A percentile compares a stretch with the other conserved stretches of the same genome.
Conservation (phyloP, 2,797 vertebrate genomes). For the Amazonetta brasiliensis region DNA sequence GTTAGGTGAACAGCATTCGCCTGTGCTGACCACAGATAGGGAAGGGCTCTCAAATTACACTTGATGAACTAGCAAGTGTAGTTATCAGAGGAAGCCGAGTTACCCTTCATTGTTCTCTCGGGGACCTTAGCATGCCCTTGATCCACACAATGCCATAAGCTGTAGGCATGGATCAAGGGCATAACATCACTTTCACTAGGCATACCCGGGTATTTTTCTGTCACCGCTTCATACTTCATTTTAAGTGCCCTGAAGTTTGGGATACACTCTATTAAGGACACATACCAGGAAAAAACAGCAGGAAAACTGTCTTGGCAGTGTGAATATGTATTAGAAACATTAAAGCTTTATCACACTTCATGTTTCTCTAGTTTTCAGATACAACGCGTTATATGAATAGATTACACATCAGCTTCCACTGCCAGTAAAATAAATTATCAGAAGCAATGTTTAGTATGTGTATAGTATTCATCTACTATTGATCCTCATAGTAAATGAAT, state of each 20-base stretch:
- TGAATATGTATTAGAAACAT: neutral
- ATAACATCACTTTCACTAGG: neutral
- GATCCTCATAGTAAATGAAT: neutral
- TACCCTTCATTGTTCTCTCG: constrained; percentile 54
- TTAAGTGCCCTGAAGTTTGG: neutral
- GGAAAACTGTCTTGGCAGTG: neutral
- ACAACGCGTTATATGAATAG: neutral
- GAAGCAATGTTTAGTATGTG: neutral
- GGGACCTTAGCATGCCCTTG: constrained; percentile 49
- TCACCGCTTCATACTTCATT: neutral
- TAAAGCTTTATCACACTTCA: neutral
- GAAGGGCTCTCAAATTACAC: constrained; percentile 49
- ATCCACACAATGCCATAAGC: neutral
- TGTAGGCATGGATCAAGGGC: neutral
- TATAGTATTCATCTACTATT: neutral
- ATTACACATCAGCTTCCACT: neutral
- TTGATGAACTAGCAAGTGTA: neutral
- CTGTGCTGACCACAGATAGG: neutral
- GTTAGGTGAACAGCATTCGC: neutral
- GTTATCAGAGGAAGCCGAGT: neutral
- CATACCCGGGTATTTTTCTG: neutral
- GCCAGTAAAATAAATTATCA: neutral
- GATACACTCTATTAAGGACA: neutral
- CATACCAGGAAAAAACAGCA: neutral
- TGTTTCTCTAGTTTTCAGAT: neutral